These are phyloP conservation scores for Corvus moneduloides DNA, from an alignment of 2,113 vertebrate genomes.

Conservation along the genomic window DNA sequence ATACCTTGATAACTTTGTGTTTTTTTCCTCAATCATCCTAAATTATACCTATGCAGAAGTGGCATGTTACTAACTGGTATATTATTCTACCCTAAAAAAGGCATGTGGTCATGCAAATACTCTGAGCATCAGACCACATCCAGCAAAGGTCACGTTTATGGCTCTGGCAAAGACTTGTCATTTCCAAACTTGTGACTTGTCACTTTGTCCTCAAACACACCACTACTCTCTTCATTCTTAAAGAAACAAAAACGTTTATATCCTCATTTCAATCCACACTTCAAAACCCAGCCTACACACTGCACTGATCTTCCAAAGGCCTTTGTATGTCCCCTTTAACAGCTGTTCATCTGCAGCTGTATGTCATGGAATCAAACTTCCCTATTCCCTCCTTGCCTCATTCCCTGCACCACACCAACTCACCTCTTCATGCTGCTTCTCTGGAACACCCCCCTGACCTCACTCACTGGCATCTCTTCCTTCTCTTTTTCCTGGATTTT, in stretches of 20 bases:
- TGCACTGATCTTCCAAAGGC: not conserved
- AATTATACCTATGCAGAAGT: not conserved
- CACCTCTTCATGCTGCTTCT: not conserved
- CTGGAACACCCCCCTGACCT: not conserved
- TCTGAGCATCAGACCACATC: not conserved
- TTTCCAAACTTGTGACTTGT: not conserved
- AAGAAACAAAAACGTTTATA: not conserved
- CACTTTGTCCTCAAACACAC: not conserved
- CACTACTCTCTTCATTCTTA: not conserved
- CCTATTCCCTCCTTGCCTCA: not conserved
- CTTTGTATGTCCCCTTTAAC: not conserved
- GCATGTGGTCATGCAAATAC: not conserved
- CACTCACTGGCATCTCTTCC: not conserved
- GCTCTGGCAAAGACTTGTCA: not conserved
- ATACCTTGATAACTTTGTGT: not conserved
- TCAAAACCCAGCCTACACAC: not conserved
- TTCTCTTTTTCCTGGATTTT: not conserved
- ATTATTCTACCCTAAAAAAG: not conserved
- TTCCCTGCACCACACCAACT: not conserved
- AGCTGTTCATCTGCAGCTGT: not conserved
- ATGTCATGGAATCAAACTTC: not conserved
- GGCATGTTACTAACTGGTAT: not conserved
- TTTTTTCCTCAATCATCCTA: not conserved
- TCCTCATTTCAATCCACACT: not conserved
- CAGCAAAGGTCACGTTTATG: fast-evolving